Conservation (phyloP, 1,140 invertebrate species). For the Anthonomus grandis region DNA sequence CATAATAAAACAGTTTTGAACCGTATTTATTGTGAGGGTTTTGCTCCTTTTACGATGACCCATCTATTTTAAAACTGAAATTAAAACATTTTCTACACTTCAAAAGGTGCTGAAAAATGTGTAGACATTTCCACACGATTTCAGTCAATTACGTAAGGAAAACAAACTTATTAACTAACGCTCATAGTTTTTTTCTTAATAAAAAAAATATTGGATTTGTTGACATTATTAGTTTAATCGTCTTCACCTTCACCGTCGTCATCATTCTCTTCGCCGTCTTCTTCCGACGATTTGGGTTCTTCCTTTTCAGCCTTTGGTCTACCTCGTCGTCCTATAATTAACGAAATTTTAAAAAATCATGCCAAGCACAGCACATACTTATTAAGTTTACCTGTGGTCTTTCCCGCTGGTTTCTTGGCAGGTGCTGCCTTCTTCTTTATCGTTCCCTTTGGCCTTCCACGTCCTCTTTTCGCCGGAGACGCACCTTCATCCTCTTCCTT, state of each 20-base stretch:
- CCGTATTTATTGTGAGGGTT: too few relatives aligned
- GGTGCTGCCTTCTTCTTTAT: constrained; percentile 41
- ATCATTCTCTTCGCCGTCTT: constrained; percentile 34
- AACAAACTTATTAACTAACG: too few relatives aligned
- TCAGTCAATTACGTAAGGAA: too few relatives aligned
- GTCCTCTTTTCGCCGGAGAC: constrained; percentile 37
- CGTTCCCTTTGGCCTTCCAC: constrained; percentile 43
- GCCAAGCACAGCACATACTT: not conserved
- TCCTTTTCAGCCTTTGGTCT: constrained; percentile 40
- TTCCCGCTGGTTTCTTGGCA: constrained; percentile 27
- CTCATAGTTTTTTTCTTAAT: too few relatives aligned
- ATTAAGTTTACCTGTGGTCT: not conserved
- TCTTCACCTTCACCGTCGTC: constrained; percentile 34
- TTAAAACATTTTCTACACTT: too few relatives aligned
- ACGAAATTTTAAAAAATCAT: not conserved
- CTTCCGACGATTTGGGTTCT: constrained; percentile 37
- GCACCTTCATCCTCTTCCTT: constrained; percentile 34
- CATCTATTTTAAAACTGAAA: too few relatives aligned
- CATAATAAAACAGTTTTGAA: too few relatives aligned
- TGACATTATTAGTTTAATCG: not conserved
- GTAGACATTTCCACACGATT: too few relatives aligned
- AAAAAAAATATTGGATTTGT: too few relatives aligned
- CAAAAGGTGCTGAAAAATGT: too few relatives aligned
- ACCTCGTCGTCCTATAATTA: constrained; percentile 30
- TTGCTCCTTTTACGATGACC: too few relatives aligned